Evolutionary conservation across 2,797 vertebrate genomes (phyloP), one percentile per base, ranked within the genome.

Genomic region (Siniperca undulata): DNA sequence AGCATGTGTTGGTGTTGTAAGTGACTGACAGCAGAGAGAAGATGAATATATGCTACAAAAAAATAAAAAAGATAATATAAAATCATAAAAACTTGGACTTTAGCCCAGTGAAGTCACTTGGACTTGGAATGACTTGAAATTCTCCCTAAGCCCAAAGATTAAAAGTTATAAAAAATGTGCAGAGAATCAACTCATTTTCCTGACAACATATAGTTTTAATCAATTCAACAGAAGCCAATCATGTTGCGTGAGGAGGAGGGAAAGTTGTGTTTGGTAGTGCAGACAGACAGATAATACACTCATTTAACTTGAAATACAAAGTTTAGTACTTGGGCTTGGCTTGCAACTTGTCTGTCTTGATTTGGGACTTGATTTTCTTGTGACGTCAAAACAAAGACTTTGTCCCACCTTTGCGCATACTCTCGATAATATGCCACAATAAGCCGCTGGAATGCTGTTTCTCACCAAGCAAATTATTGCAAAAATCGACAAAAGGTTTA

Each of bases 381-480:
- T 27, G 27, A 27, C 27, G 2, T 56, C 7, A 53, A 77, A 59
- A 59, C 34, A 34, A 9, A 38, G 6, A 46, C 6, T 6, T 38
- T 4, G 19, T 40, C 13, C 17, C 30, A 58, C 19, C 55, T 30
- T 46, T 76, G 30, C 40, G 38, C 22, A 50, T 52, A 52, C 14
- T 70, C 5, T 1, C 16, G 19, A 81, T 50, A 42, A 72, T 17
- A 53, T 7, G 14, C 10, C 13, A 48, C 20, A 70, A 70, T 3
- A 64, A 52, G 12, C 4, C 0, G 13, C 11, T 36, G 22, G 8
- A 24, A 13, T 71, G 1, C 10, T 42, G 24, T 42, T 71, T 59
- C 40, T 75, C 67, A 46, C 13, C 71, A 58, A 66, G 77, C n/a
- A 74, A 61, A 68, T 62, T 5, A 13, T 20, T 20, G 24, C 19